Base-by-base conservation (phyloP, 2,888 invertebrate species). In the Imbricaverruca yamaguchii region DNA sequence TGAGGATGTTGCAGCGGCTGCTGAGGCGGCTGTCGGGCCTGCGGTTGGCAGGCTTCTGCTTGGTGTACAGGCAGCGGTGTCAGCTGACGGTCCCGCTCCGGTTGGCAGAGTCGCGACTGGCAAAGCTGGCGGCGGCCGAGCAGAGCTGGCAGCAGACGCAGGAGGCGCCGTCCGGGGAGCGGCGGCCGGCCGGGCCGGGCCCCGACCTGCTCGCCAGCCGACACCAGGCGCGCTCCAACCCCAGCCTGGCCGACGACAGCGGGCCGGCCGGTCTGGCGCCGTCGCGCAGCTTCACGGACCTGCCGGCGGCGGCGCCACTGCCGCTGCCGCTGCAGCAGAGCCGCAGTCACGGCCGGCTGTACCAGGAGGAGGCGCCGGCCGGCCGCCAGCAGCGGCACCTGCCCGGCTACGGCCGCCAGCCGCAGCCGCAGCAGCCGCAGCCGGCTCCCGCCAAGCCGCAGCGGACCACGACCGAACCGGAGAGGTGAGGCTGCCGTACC, bases 221-320 rank as follows among this genome's bases (percentile, higher is more conserved):
- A 88, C 92, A 65, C 92, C 92, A 85, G 92, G 92, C 84, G 88
- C 92, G 13, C 90, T 87, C 82, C 86, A 86, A 84, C 86, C 86
- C 65, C 85, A 87, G 80, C 84, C 83, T 13, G 82, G 81, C 67
- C 82, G 83, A 11, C 83, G 23, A 82, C 80, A 81, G 80, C 77
- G 83, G 23, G 81, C 82, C 80, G 84, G 82, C 80, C 83, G 81
- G 23, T 83, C 84, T 74, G 74, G 53, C 53, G 55, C 53, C 74
- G 13, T 74, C 74, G 18, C 74, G 74, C 53, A 74, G 74, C 11
- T 53, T 55, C 74, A 55, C 55, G 21, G 74, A 74, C 74, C 74
- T 74, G 74, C 74, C 74, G 21, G 74, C 53, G 53, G 39, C 53
- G 18, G 74, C 21, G 10, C 12, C 15, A 15, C 74, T 21, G 74